Conservation (phyloP, 2,888 invertebrate genomes). For the Drosophila multiciliata region DNA sequence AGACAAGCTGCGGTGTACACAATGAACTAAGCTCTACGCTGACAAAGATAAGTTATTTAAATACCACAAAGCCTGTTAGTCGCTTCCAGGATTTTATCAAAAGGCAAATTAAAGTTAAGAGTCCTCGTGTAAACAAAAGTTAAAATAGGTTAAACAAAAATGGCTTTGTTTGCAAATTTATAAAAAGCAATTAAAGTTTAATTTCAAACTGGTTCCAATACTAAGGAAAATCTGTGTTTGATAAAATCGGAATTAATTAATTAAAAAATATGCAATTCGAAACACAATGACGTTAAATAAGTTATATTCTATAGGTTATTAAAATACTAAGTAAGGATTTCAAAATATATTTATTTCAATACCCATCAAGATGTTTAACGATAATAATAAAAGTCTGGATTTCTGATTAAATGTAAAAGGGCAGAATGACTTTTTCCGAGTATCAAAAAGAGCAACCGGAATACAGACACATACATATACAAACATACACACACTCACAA, state of each 20-base stretch:
- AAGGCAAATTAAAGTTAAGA: background rate
- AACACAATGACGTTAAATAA: background rate
- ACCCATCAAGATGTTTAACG: background rate
- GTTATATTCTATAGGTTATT: background rate
- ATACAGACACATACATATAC: constrained; percentile 1
- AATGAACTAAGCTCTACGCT: constrained; percentile 7
- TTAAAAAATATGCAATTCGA: background rate
- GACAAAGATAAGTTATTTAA: constrained; percentile 27
- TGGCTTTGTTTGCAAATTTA: background rate
- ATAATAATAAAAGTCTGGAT: constrained; percentile 34
- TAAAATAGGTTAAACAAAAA: too few species aligned
- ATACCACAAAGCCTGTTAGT: background rate
- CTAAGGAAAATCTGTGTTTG: background rate
- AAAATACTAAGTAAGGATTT: background rate
- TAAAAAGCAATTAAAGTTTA: background rate
- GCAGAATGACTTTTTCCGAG: constrained; percentile 27
- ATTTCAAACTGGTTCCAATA: background rate
- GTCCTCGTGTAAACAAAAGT: background rate
- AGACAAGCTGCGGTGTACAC: too few species aligned
- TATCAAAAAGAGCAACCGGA: background rate
- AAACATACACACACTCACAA: constrained; percentile 2
- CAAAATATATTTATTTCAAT: background rate
- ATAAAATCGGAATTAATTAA: background rate
- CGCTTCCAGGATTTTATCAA: background rate
- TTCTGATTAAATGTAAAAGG: constrained; percentile 47